Base-by-base conservation (phyloP, 2,113 vertebrate genomes). In the Tetrao urogallus region DNA sequence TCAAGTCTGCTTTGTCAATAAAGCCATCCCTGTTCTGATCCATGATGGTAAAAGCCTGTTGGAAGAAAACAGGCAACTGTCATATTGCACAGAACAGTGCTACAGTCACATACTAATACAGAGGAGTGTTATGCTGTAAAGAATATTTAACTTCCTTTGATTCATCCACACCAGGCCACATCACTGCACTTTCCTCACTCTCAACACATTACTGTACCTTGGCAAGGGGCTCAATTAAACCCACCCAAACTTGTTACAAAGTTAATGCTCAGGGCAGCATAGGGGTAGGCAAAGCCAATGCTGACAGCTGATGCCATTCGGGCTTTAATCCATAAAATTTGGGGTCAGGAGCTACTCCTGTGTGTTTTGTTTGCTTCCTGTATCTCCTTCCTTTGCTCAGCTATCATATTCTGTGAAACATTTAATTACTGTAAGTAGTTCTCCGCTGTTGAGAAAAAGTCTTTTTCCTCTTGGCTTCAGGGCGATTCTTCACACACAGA, bases 21-120 rank as follows among this genome's bases (percentile, higher is more conserved):
- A 99, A 98, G 90, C 99, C 98, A 0, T 99, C 98, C 90, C 98
- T 98, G 97, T 99, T 99, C 98, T 99, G 99, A 96, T 99, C 99
- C 98, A 99, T 99, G 96, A 99, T 99, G 93, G 99, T 99, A 84
- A 99, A 99, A 82, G 98, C 98, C 98, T 99, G 78, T 93, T 66
- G 86, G 95, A 92, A 93, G 38, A 75, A 65, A 88, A 94, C 42
- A 21, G 42, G 65, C 25, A 34, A 74, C 24, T 77, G 75, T 50
- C 63, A 56, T 8, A 18, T 47, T 47, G 67, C 67, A 74, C 20
- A 18, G 69, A 60, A 65, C 83, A 89, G 72, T 65, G 89, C 78
- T 72, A n/a, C 52, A 60, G 2, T 16, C 90, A 38, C 56, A 32
- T 9, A 48, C 17, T 36, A 13, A n/a, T 43, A n/a, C 66, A 52